Evolutionary conservation across 2,797 vertebrate species (phyloP), one percentile per base, ranked within the genome.

Genomic region (Alectoris magna): DNA sequence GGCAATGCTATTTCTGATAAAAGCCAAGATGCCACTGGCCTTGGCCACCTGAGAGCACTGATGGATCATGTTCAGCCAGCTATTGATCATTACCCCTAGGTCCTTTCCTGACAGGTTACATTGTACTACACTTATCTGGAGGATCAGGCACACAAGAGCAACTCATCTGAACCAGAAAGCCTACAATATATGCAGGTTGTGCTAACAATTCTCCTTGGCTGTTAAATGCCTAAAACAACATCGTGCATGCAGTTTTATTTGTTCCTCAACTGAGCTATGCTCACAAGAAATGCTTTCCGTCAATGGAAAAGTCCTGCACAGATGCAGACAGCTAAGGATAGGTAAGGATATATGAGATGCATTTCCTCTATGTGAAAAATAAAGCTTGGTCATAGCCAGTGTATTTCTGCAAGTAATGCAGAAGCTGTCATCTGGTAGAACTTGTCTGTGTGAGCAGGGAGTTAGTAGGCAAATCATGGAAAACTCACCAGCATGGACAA

Each of bases 91-190:
- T 14, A 58, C 12, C n/a, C 21, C 11, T 34, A 58, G 56, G n/a
- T 58, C 31, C 56, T 58, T 34, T 58, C 34, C 21, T 34, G 81
- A 49, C 44, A 73, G 60, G 58, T 90, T 85, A 80, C 59, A 72
- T 88, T 17, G 3, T 60, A 55, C 90, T 90, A 89, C 3, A 6
- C 90, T 92, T 94, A 34, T 58, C 0, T 60, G 76, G 70, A 89
- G 67, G 49, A 91, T 87, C 69, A 93, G 64, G 17, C n/a, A 43
- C 58, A 53, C 3, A 60, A 64, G 94, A 92, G 15, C 62, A 92
- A 92, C 70, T 83, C n/a, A 69, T 70, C 55, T 60, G 87, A 43
- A 70, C 88, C 85, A 80, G 67, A 93, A 89, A 87, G 27, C 55
- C 63, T 12, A 60, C 7, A 58, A 11, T 41, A 21, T 43, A 34